Percentiles rank a stretch among this genome's conserved stretches.
phyloP scores from a whole-genome alignment of 2,797 vertebrate species.

The Sternarchorhynchus goeldii region DNA sequence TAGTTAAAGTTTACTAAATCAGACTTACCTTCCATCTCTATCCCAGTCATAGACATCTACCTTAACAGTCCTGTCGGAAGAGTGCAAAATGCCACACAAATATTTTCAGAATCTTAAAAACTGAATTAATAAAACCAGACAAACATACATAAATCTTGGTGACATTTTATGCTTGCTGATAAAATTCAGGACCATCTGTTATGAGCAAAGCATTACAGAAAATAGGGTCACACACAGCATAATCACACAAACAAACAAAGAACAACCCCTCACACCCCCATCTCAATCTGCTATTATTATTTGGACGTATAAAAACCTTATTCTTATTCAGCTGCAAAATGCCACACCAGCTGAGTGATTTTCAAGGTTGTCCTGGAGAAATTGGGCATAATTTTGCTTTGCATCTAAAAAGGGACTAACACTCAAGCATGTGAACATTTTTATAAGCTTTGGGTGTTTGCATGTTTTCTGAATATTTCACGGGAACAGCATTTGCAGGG shows the following conservation, averaged over 20 bases:
- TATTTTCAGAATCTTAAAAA: slow-evolving; percentile 11
- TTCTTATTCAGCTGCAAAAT: slow-evolving; percentile 7
- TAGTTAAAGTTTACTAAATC: background rate
- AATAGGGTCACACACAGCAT: background rate
- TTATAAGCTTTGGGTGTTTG: background rate
- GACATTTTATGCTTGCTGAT: slow-evolving; percentile 4
- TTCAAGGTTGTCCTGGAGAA: slow-evolving; percentile 16
- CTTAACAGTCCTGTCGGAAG: slow-evolving; percentile 87
- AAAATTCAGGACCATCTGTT: slow-evolving; percentile 4
- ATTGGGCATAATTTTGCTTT: slow-evolving; percentile 7
- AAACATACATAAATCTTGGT: background rate
- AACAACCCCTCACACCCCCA: background rate
- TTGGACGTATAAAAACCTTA: slow-evolving; percentile 9
- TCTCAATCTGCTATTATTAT: slow-evolving; percentile 22
- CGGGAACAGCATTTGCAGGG: background rate
- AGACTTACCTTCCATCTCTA: slow-evolving; percentile 89
- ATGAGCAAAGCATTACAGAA: background rate
- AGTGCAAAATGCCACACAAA: slow-evolving; percentile 4
- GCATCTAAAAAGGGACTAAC: slow-evolving; percentile 11
- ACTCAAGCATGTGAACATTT: background rate
- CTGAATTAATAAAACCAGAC: background rate
- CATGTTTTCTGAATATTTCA: background rate
- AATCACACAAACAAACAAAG: slow-evolving; percentile 1
- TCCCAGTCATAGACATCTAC: slow-evolving; percentile 98
- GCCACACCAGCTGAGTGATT: slow-evolving; percentile 7